These are phyloP conservation scores for Papilio polytes DNA, from an alignment of 1,140 invertebrate species.

Conservation along the genomic window DNA sequence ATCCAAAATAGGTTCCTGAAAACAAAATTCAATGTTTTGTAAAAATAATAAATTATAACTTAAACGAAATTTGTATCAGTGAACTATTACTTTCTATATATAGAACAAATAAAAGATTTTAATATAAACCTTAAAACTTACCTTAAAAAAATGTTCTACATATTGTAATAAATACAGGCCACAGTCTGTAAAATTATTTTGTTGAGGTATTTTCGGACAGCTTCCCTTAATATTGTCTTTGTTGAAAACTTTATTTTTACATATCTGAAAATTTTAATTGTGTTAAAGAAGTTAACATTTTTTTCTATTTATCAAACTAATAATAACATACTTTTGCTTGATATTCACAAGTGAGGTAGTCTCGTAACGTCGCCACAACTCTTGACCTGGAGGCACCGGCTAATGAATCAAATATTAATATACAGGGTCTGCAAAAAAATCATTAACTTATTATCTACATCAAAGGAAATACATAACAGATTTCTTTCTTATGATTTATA, in stretches of 20 bases:
- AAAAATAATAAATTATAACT: background rate
- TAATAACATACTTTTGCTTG: conserved; percentile 87
- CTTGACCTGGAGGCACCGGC: conserved; percentile 90
- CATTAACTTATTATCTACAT: background rate
- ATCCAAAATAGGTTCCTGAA: conserved; percentile 89
- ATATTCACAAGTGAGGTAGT: conserved; percentile 96
- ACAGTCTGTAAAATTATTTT: conserved; percentile 98
- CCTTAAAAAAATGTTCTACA: conserved; percentile 97
- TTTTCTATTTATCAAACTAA: conserved; percentile 17
- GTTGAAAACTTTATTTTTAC: conserved; percentile 86
- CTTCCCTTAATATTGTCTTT: conserved; percentile 93
- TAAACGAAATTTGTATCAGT: too few species aligned
- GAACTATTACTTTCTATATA: too few species aligned
- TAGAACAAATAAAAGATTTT: conserved; percentile 27
- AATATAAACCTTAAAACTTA: conserved; percentile 58
- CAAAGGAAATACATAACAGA: background rate
- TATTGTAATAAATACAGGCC: conserved; percentile 98
- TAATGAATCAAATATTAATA: conserved; percentile 97
- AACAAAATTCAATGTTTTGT: conserved; percentile 46
- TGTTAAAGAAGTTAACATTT: conserved; percentile 15
- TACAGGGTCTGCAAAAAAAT: conserved; percentile 89
- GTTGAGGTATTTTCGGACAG: conserved; percentile 96
- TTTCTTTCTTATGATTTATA: conserved; percentile 20
- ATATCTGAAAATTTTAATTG: conserved; percentile 66
- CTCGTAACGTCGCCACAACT: conserved; percentile 93